A percentile compares a stretch with the other conserved stretches of the same genome.
phyloP scores from a whole-genome alignment of 1,140 invertebrate genomes.

The Drosophila asahinai region DNA sequence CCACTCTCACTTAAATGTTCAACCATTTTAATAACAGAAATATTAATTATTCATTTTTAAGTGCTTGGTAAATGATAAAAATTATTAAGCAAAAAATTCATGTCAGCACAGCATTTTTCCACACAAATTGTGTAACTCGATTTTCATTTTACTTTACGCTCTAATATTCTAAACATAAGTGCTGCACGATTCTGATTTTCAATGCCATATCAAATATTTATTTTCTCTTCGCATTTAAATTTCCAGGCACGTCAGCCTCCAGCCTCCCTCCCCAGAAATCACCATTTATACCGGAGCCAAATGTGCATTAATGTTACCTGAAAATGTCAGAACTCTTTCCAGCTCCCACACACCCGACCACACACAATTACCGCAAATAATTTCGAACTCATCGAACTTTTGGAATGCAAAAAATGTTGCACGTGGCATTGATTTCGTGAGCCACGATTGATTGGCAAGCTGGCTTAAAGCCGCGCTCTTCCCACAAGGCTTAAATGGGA shows the following conservation, averaged over 20 bases:
- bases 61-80: neutral
- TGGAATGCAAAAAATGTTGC: slow-evolving; percentile 41
- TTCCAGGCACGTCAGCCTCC: slow-evolving; percentile 42
- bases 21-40: neutral
- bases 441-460: slow-evolving; percentile 34
- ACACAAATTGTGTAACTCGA: slow-evolving; percentile 15
- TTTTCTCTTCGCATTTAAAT: slow-evolving; percentile 29
- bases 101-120: neutral
- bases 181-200: slow-evolving; percentile 33
- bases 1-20: no score
- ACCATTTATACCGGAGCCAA: slow-evolving; percentile 7
- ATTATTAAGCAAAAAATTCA: neutral
- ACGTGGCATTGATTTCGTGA: slow-evolving; percentile 44
- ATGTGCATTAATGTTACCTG: slow-evolving; percentile 47
- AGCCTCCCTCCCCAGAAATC: slow-evolving; percentile 17
- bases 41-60: neutral
- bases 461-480: slow-evolving; percentile 15
- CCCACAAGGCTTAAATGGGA: slow-evolving; percentile 1
- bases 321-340: slow-evolving; percentile 33
- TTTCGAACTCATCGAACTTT: slow-evolving; percentile 24
- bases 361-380: slow-evolving; percentile 50
- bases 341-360: neutral
- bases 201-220: slow-evolving; percentile 35
- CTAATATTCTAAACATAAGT: slow-evolving; percentile 17
- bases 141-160: neutral